phyloP scores from a whole-genome alignment of 2,888 invertebrate species.

The Tricholauxania praeusta region DNA sequence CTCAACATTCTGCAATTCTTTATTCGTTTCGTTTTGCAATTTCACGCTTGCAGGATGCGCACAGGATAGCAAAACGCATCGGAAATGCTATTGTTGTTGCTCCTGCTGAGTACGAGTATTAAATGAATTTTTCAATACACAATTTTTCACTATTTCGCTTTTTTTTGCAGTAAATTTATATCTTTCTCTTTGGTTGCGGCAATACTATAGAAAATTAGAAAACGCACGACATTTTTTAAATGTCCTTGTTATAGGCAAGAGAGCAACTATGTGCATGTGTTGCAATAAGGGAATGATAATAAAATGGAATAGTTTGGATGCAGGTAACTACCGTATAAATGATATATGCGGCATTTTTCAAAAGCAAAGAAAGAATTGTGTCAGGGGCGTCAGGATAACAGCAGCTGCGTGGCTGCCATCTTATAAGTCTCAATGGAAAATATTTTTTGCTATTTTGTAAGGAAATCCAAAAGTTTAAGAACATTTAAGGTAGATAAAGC shows the following conservation, averaged over 20 bases:
- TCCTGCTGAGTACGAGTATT: neutral
- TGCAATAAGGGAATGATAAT: neutral
- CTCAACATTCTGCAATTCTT: neutral
- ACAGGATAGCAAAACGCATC: neutral
- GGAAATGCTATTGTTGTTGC: neutral
- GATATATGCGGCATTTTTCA: conserved; percentile 11
- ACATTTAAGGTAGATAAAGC: too few relatives aligned
- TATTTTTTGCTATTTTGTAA: neutral
- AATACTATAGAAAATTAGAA: neutral
- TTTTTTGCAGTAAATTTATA: neutral
- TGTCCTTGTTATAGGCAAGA: conserved; percentile 2
- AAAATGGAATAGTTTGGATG: conserved; percentile 1
- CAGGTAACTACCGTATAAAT: neutral
- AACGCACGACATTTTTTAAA: conserved; percentile 20
- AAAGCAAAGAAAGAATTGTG: neutral
- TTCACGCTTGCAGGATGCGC: conserved; percentile 5
- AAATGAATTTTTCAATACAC: conserved; percentile 5
- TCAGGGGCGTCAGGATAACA: neutral
- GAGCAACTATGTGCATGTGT: neutral
- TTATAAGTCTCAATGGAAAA: neutral
- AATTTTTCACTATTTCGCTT: conserved; percentile 23
- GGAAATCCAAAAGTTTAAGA: too few relatives aligned
- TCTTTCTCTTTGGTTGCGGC: neutral
- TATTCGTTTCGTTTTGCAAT: conserved; percentile 6
- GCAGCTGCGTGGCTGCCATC: neutral